These are phyloP conservation scores for Camptogramma bilineatum DNA, from an alignment of 2,888 invertebrate genomes.

Conservation along the genomic window DNA sequence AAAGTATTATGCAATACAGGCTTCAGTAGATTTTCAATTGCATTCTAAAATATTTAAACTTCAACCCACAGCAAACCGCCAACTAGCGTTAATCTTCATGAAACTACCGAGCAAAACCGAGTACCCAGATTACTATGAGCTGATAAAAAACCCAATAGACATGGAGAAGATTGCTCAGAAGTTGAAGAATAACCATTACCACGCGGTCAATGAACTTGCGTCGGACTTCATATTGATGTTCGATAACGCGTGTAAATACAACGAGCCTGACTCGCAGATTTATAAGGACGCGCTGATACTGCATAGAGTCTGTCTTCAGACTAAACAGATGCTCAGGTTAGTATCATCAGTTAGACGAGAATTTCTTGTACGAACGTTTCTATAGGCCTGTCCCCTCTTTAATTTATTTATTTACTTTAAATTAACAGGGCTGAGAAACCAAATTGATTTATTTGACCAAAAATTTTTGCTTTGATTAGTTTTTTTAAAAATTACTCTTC, in stretches of 20 bases:
- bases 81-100: constrained; percentile 97
- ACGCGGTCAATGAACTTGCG: constrained; percentile 93
- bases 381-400: too few species aligned
- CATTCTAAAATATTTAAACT: background rate
- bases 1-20: too few species aligned
- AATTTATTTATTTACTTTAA: too few species aligned
- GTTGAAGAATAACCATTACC: constrained; percentile 91
- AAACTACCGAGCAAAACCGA: constrained; percentile 97
- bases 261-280: constrained; percentile 98
- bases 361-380: too few species aligned
- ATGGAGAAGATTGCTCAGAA: constrained; percentile 97
- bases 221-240: constrained; percentile 97
- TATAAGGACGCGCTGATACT: constrained; percentile 98
- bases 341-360: constrained; percentile 13
- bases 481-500: too few species aligned
- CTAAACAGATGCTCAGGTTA: constrained; percentile 93
- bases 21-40: background rate
- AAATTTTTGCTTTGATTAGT: too few species aligned
- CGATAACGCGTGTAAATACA: constrained; percentile 98
- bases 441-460: too few species aligned
- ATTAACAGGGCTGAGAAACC: too few species aligned
- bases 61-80: constrained; percentile 88
- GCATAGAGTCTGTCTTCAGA: constrained; percentile 96
- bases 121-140: constrained; percentile 98
- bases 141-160: constrained; percentile 98